Conservation (phyloP, 2,888 invertebrate genomes). For the Dryocosmus kuriphilus region DNA sequence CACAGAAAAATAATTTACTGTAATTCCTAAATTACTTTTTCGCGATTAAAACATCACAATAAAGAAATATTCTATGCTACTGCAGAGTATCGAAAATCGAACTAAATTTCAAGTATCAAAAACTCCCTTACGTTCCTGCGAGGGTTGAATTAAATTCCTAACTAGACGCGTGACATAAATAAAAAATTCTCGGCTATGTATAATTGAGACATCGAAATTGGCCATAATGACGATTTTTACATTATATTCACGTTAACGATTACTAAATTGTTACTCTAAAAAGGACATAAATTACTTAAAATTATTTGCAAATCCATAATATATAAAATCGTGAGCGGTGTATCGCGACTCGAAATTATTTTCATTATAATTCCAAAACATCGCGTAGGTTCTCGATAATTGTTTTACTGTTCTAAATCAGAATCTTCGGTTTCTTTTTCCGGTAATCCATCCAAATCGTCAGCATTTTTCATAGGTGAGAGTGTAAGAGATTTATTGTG, state of each 20-base stretch:
- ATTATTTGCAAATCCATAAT: conserved; percentile 2
- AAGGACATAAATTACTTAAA: conserved; percentile 10
- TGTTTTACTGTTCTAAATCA: conserved; percentile 18
- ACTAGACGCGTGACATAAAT: conserved; percentile 18
- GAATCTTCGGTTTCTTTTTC: conserved; percentile 32
- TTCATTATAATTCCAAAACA: background rate
- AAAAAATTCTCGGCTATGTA: background rate
- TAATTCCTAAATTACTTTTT: background rate
- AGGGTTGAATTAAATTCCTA: conserved; percentile 26
- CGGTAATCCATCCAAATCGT: conserved; percentile 41
- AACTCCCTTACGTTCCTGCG: conserved; percentile 26
- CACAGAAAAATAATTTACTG: background rate
- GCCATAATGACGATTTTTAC: background rate
- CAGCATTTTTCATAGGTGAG: conserved; percentile 58
- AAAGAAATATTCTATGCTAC: background rate
- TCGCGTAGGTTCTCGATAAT: background rate
- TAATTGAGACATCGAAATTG: background rate
- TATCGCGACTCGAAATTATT: background rate
- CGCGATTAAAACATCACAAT: background rate
- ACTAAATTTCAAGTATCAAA: background rate
- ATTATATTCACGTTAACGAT: background rate
- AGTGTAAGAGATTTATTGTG: conserved; percentile 67
- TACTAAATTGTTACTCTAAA: background rate
- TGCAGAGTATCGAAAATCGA: background rate
- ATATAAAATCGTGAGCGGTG: background rate